These are phyloP conservation scores for Thinocorus orbignyianus DNA, from an alignment of 2,113 vertebrate species.

Conservation along the genomic window DNA sequence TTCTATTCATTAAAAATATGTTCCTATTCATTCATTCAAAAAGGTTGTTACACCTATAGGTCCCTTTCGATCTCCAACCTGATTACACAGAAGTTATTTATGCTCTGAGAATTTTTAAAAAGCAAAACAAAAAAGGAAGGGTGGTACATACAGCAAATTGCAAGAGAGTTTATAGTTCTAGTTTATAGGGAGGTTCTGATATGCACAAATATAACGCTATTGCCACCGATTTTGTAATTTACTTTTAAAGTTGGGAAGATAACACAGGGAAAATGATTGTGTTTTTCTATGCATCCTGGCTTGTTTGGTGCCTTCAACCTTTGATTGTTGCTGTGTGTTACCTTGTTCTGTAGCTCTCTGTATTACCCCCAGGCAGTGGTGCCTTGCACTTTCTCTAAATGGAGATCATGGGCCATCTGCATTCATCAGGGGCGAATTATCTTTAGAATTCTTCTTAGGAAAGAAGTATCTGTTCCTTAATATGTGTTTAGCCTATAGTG, in stretches of 20 bases:
- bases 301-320: background rate
- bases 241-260: background rate
- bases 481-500: background rate
- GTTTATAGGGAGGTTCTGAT: background rate
- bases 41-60: background rate
- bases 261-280: background rate
- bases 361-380: background rate
- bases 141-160: background rate
- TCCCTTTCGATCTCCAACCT: background rate
- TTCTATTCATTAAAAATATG: background rate
- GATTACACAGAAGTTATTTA: background rate
- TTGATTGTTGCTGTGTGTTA: background rate
- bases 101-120: background rate
- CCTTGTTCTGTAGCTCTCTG: background rate
- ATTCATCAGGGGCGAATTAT: background rate
- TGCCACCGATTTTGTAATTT: background rate
- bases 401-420: background rate
- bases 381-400: background rate
- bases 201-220: background rate
- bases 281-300: background rate
- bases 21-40: background rate
- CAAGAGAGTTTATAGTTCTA: background rate
- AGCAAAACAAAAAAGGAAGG: background rate
- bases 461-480: background rate
- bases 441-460: background rate